Evolutionary conservation across 35 echinoderm and acorn worm species (phyloP).

Genomic region (Ophiothrix spiculata): DNA sequence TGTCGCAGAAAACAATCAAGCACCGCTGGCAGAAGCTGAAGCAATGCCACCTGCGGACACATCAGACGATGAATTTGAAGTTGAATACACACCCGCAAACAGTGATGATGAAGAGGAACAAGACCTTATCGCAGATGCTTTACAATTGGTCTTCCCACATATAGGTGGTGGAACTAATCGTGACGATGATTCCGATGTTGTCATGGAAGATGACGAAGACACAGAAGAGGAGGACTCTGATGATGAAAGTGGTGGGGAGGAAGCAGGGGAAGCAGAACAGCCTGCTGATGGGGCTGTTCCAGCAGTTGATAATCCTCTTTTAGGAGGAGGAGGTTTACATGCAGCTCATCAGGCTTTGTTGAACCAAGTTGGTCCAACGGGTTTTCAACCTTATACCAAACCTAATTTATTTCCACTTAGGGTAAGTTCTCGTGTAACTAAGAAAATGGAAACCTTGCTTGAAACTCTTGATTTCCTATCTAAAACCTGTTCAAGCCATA

Average conservation of each 20-base stretch:
- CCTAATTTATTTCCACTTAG: conserved; percentile 79
- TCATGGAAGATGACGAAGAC: conserved; percentile 5
- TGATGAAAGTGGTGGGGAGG: conserved; percentile 23
- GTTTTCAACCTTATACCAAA: conserved; percentile 91
- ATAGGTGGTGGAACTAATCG: background rate
- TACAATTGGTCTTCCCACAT: background rate
- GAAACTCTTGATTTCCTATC: no score
- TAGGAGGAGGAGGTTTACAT: conserved; percentile 47
- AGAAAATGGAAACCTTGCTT: no score
- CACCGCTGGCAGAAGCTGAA: background rate
- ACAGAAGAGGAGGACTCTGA: conserved; percentile 11
- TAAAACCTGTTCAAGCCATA: no score
- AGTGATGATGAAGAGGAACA: background rate
- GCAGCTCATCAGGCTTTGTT: conserved; percentile 71
- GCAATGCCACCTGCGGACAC: background rate
- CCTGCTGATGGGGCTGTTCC: conserved; percentile 17
- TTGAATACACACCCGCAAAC: conserved; percentile 13
- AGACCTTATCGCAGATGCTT: background rate
- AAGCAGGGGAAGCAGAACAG: conserved; percentile 14
- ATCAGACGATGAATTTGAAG: background rate
- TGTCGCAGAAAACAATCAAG: conserved; percentile 5
- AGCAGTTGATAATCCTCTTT: conserved; percentile 11
- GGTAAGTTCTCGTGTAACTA: conserved; percentile 66
- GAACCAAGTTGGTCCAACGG: conserved; percentile 69
- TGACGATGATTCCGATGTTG: conserved; percentile 35